Evolutionary conservation across 2,797 vertebrate species (phyloP).

Genomic region (Dallia pectoralis): DNA sequence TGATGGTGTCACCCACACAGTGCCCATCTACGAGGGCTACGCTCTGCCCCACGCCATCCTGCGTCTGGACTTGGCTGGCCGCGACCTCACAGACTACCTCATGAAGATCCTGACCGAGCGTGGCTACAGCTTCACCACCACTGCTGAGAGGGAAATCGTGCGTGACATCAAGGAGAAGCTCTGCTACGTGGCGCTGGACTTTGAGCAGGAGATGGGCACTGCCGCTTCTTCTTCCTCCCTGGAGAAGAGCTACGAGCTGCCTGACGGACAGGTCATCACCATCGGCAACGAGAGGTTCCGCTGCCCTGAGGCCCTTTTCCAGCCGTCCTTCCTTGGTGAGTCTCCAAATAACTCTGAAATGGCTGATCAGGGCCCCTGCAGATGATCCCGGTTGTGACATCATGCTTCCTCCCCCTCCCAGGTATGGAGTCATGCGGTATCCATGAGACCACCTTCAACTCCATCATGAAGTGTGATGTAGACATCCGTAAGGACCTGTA

Average conservation of each 20-base stretch:
- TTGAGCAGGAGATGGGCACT: slow-evolving; percentile 96
- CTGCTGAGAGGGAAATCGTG: slow-evolving; percentile 94
- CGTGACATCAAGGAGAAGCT: slow-evolving; percentile 98
- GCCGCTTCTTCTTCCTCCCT: slow-evolving; percentile 91
- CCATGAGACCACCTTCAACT: slow-evolving; percentile 98
- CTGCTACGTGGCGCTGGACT: slow-evolving; percentile 95
- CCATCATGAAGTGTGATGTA: slow-evolving; percentile 98
- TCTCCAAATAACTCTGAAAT: slow-evolving; percentile 14
- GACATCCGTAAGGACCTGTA: slow-evolving; percentile 99
- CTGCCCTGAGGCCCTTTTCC: slow-evolving; percentile 95
- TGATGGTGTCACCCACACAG: slow-evolving; percentile 96
- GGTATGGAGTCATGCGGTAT: slow-evolving; percentile 98
- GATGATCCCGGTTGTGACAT: background rate
- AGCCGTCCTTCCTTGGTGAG: slow-evolving; percentile 96
- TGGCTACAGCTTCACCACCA: slow-evolving; percentile 97
- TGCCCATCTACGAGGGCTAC: slow-evolving; percentile 98
- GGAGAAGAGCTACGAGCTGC: slow-evolving; percentile 97
- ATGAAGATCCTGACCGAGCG: slow-evolving; percentile 99
- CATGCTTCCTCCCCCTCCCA: slow-evolving; percentile 42
- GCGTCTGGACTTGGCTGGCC: slow-evolving; percentile 96
- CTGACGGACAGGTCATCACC: slow-evolving; percentile 96
- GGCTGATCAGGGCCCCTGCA: background rate
- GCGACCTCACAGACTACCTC: slow-evolving; percentile 99
- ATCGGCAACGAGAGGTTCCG: slow-evolving; percentile 97
- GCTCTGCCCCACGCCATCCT: slow-evolving; percentile 97